A percentile compares a stretch with the other conserved stretches of the same genome.
These are phyloP conservation scores for Orthonevra nobilis DNA, from an alignment of 2,888 invertebrate species.

Conservation along the genomic window DNA sequence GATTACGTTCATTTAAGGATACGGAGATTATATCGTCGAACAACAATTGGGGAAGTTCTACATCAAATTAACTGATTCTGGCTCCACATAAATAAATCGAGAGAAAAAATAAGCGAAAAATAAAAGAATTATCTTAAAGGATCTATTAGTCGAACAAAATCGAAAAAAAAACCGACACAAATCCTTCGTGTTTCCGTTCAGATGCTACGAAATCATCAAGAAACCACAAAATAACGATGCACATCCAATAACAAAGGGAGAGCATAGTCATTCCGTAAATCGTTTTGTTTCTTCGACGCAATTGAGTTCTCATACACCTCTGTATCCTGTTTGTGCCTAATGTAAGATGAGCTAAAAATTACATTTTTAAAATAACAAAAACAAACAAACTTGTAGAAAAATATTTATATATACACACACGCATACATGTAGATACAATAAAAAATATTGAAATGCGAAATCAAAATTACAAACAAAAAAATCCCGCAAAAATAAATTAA, in stretches of 20 bases:
- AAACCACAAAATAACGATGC: slow-evolving; percentile 30
- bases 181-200: slow-evolving; percentile 11
- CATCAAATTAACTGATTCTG: slow-evolving; percentile 32
- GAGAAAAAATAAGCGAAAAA: background rate
- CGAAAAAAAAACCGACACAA: slow-evolving; percentile 1
- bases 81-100: background rate
- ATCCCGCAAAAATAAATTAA: slow-evolving; percentile 20
- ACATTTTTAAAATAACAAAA: slow-evolving; percentile 29
- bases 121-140: too few species aligned
- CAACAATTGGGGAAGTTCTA: slow-evolving; percentile 27
- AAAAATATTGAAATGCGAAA: slow-evolving; percentile 4
- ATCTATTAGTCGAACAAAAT: slow-evolving; percentile 6
- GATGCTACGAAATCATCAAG: background rate
- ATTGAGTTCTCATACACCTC: slow-evolving; percentile 47
- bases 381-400: slow-evolving; percentile 48
- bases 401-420: slow-evolving; percentile 61
- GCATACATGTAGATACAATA: slow-evolving; percentile 53
- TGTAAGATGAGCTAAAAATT: slow-evolving; percentile 69
- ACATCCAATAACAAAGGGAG: slow-evolving; percentile 47
- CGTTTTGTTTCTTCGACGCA: slow-evolving; percentile 48
- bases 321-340: slow-evolving; percentile 69
- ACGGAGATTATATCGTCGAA: slow-evolving; percentile 45
- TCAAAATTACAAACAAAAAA: slow-evolving; percentile 40
- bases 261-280: slow-evolving; percentile 24
- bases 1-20: slow-evolving; percentile 48